A percentile compares a stretch with the other conserved stretches of the same genome.
These are phyloP conservation scores for Synanthedon formicaeformis DNA, from an alignment of 2,888 invertebrate genomes.

Conservation along the genomic window DNA sequence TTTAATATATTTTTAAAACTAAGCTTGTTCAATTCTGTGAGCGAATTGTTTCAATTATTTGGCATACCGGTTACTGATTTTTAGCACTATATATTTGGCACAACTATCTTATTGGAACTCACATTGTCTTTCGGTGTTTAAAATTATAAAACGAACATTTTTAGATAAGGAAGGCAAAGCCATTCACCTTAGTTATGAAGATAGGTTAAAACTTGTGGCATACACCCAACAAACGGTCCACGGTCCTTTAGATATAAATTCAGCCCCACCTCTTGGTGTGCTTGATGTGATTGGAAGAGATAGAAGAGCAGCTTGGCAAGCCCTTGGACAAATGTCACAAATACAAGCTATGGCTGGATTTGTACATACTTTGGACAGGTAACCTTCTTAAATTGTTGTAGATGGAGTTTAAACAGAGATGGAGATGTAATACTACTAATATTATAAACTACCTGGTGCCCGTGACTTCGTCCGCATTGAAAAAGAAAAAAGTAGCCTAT, in stretches of 20 bases:
- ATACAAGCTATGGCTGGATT: constrained; percentile 94
- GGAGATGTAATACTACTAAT: too few relatives aligned
- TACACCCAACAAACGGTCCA: constrained; percentile 91
- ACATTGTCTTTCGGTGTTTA: not conserved
- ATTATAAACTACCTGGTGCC: too few relatives aligned
- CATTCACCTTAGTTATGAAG: constrained; percentile 92
- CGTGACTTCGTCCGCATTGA: too few relatives aligned
- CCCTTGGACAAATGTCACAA: constrained; percentile 85
- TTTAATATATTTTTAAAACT: too few relatives aligned
- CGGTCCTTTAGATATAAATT: constrained; percentile 81
- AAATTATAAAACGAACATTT: constrained; percentile 18
- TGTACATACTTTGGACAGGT: constrained; percentile 85
- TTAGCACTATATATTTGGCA: not conserved
- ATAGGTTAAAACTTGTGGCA: constrained; percentile 90
- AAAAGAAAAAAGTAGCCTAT: too few relatives aligned
- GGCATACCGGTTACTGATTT: not conserved
- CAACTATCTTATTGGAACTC: too few relatives aligned
- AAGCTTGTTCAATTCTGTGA: too few relatives aligned
- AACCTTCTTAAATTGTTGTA: constrained; percentile 1
- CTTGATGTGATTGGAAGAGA: constrained; percentile 96
- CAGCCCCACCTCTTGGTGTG: constrained; percentile 86
- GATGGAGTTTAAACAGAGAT: too few relatives aligned
- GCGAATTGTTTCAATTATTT: too few relatives aligned
- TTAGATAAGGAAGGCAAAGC: constrained; percentile 98
- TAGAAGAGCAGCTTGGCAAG: constrained; percentile 93